A percentile compares a stretch with the other conserved stretches of the same genome.
phyloP scores from a whole-genome alignment of 37 sponge, comb jelly and placozoan genomes.

The Cliona cf. orientalis region DNA sequence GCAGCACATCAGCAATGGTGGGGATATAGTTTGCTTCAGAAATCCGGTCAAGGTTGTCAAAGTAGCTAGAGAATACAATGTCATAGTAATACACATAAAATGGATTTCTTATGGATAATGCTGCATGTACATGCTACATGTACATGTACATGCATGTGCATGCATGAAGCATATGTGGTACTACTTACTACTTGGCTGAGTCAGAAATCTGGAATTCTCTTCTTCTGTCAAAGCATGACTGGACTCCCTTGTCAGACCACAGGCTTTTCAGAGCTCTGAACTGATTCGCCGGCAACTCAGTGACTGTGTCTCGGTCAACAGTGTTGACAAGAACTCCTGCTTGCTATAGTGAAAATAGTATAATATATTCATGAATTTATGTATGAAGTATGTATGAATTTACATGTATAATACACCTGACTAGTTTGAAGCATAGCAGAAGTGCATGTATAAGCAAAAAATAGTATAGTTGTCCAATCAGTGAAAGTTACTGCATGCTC shows the following conservation, averaged over 20 bases:
- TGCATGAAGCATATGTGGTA: background rate
- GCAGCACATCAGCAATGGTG: conserved; percentile 84
- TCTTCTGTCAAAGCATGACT: conserved; percentile 81
- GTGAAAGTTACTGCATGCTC: too few relatives aligned
- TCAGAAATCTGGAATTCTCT: conserved; percentile 96
- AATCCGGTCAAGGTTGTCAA: conserved; percentile 88
- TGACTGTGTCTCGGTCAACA: conserved; percentile 23
- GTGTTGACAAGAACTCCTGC: too few relatives aligned
- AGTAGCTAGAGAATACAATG: conserved; percentile 84
- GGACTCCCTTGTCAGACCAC: conserved; percentile 83
- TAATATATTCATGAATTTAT: too few relatives aligned
- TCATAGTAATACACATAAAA: background rate
- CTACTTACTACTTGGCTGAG: conserved; percentile 92
- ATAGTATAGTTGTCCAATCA: too few relatives aligned
- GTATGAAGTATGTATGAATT: too few relatives aligned
- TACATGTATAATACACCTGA: too few relatives aligned
- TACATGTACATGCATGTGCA: background rate
- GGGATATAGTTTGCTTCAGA: conserved; percentile 73
- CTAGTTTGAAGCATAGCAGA: too few relatives aligned
- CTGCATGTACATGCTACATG: background rate
- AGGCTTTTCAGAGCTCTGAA: conserved; percentile 33
- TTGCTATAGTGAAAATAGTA: too few relatives aligned
- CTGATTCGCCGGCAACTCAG: conserved; percentile 26
- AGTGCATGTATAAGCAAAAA: too few relatives aligned
- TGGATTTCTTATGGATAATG: background rate